A percentile compares a stretch with the other conserved stretches of the same genome.
Conservation (phyloP, 2,797 vertebrate species). For the Coilia nasus region DNA sequence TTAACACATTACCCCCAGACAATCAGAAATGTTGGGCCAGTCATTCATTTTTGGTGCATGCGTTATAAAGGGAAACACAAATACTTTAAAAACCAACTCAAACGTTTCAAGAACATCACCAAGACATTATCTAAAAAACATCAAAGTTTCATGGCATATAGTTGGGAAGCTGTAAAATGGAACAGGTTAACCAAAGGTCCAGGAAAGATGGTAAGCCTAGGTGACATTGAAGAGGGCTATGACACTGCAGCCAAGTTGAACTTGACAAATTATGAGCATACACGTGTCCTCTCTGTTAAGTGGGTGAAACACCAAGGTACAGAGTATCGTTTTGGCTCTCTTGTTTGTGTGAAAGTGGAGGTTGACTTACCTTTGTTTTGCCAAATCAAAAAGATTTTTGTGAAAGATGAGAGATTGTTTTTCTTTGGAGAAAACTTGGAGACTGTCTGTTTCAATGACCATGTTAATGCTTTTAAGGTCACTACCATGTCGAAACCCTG, state of each 20-base stretch:
- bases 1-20: conserved; percentile 21
- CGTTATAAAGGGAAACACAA: conserved; percentile 5
- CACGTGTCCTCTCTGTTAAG: not conserved
- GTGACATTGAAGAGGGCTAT: too few species aligned
- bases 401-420: conserved; percentile 24
- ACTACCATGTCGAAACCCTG: too few species aligned
- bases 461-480: not conserved
- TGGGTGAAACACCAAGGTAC: conserved; percentile 22
- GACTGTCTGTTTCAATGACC: conserved; percentile 1
- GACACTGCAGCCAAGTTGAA: too few species aligned
- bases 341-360: conserved; percentile 19
- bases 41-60: conserved; percentile 25
- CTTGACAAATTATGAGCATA: too few species aligned
- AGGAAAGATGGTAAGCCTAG: too few species aligned
- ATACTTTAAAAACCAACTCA: conserved; percentile 1
- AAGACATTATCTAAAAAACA: conserved; percentile 8
- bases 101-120: conserved; percentile 16
- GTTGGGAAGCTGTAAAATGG: conserved; percentile 34
- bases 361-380: conserved; percentile 4
- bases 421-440: not conserved
- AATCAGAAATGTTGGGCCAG: not conserved
- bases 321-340: not conserved
- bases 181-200: not conserved
- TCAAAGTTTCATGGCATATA: conserved; percentile 21
- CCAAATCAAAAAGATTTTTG: conserved; percentile 21